Conservation (phyloP, 2,113 vertebrate genomes). For the Brachypodius melanocephalos region DNA sequence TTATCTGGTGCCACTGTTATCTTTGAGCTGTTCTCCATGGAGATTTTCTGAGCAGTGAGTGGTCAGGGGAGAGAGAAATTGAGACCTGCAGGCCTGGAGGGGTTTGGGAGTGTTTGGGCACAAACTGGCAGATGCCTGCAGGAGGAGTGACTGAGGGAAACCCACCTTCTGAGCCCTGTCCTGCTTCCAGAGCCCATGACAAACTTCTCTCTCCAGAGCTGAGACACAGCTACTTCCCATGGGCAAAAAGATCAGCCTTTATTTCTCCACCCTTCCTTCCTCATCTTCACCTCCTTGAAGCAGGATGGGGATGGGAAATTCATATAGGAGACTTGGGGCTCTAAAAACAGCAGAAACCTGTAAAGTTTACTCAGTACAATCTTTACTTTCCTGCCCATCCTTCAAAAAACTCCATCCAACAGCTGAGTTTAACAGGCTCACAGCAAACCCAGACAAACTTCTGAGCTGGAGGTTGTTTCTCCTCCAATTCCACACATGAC, state of each 20-base stretch:
- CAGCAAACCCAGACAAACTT: not conserved
- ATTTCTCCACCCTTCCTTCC: not conserved
- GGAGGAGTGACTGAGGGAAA: not conserved
- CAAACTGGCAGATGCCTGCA: not conserved
- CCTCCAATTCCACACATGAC: not conserved
- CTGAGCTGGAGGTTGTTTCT: not conserved
- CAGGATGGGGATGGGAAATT: not conserved
- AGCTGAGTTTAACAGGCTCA: not conserved
- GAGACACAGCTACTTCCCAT: not conserved
- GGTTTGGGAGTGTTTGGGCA: not conserved
- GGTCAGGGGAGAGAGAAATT: not conserved
- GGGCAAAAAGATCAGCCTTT: not conserved
- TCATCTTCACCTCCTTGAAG: not conserved
- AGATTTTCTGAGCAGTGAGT: not conserved
- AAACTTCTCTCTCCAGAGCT: not conserved
- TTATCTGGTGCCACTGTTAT: not conserved
- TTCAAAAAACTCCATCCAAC: not conserved
- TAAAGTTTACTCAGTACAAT: not conserved
- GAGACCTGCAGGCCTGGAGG: not conserved
- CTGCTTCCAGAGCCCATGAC: not conserved
- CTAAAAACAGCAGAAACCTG: not conserved
- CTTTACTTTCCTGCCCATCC: rapidly evolving
- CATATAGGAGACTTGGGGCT: rapidly evolving
- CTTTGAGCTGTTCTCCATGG: not conserved
- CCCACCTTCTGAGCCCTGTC: not conserved